Percentiles rank a stretch among this genome's conserved stretches.
Evolutionary conservation across 2,888 invertebrate genomes (phyloP).

Genomic region (Xylota segnis): DNA sequence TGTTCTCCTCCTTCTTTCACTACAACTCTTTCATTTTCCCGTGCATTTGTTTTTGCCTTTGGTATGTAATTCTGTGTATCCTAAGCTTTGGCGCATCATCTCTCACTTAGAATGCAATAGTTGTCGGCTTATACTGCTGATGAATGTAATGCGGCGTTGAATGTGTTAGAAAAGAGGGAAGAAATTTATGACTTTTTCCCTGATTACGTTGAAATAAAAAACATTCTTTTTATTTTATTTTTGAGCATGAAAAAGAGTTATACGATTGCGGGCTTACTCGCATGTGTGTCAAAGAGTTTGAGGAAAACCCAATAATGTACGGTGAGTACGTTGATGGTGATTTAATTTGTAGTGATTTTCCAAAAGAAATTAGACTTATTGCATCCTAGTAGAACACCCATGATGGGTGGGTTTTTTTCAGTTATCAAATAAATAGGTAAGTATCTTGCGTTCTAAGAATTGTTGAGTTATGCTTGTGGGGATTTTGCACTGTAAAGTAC

Average conservation of each 20-base stretch:
- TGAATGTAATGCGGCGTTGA: constrained; percentile 28
- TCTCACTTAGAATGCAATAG: constrained; percentile 57
- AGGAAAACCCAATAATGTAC: constrained; percentile 7
- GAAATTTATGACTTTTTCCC: constrained; percentile 56
- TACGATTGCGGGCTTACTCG: constrained; percentile 1
- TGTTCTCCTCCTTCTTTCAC: not conserved
- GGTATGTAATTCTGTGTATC: constrained; percentile 3
- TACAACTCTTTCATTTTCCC: constrained; percentile 11
- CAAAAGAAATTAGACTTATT: constrained; percentile 8
- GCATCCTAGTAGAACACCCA: constrained; percentile 1
- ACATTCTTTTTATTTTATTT: not conserved
- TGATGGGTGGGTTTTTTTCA: not conserved
- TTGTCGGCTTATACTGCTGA: constrained; percentile 15
- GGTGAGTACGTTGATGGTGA: constrained; percentile 4
- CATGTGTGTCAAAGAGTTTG: constrained; percentile 16
- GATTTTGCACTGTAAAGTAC: too few relatives aligned
- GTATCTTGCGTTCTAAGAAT: not conserved
- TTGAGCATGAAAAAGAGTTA: not conserved
- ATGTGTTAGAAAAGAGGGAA: not conserved
- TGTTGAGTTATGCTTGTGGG: not conserved
- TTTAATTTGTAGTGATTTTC: constrained; percentile 13
- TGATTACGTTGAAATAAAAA: constrained; percentile 38
- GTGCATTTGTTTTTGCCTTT: constrained; percentile 5
- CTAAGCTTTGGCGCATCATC: constrained; percentile 56
- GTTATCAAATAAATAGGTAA: not conserved